These are phyloP conservation scores for Microplitis deprimator DNA, from an alignment of 2,888 invertebrate genomes.

Conservation along the genomic window DNA sequence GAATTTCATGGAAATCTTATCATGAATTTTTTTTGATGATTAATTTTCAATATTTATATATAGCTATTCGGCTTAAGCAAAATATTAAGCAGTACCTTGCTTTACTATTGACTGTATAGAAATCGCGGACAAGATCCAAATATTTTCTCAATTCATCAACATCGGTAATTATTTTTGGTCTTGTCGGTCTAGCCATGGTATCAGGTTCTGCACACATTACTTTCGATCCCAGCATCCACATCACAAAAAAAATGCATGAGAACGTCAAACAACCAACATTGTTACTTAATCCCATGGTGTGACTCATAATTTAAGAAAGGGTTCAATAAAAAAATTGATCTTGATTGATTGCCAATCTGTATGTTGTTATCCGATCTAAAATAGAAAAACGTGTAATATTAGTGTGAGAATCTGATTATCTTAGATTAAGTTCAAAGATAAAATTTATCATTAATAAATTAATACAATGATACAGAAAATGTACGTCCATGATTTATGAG, in stretches of 20 bases:
- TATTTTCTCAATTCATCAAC: slow-evolving; percentile 73
- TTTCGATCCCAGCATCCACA: slow-evolving; percentile 29
- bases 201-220: slow-evolving; percentile 52
- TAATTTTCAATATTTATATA: too few species aligned
- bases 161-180: slow-evolving; percentile 71
- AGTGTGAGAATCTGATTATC: neutral
- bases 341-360: neutral
- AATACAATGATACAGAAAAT: neutral
- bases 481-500: neutral
- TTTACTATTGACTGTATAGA: slow-evolving; percentile 73
- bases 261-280: neutral
- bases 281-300: neutral
- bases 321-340: neutral
- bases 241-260: neutral
- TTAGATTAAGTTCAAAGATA: neutral
- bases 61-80: too few species aligned
- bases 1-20: too few species aligned
- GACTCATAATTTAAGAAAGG: neutral
- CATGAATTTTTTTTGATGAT: too few species aligned
- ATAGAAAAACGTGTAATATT: neutral
- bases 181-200: slow-evolving; percentile 60
- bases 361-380: neutral
- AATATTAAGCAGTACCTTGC: slow-evolving; percentile 68
- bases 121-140: slow-evolving; percentile 73
- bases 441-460: neutral